Base-by-base conservation (phyloP, 2,797 vertebrate species). In the Rhadinocentrus ornatus region DNA sequence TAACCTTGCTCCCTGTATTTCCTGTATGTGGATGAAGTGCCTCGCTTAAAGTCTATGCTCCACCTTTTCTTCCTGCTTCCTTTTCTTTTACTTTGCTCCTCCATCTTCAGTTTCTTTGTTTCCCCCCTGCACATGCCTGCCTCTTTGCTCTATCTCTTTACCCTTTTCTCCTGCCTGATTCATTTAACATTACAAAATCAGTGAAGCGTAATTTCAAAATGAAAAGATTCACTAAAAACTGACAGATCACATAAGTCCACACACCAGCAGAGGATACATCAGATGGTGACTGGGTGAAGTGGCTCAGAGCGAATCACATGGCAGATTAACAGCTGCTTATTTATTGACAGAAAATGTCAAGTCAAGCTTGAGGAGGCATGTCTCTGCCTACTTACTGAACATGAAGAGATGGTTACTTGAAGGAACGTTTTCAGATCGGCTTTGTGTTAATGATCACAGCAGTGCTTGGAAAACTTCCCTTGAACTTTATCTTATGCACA, bases 271-370 rank as follows among this genome's bases (percentile, higher is more conserved):
- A 66, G 77, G 62, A 74, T 68, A 31, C 22, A 68, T 81, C 64
- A 73, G 66, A 68, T 75, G 58, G 69, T 39, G 61, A 67, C 32
- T 78, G 41, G 69, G 73, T 41, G 57, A 81, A 81, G 57, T 68
- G 35, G 50, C 69, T 78, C 34, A 76, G 71, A 73, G 48, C 73
- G 76, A 78, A 61, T 85, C 77, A 84, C 69, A 75, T 74, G 59
- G 84, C 66, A 82, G 78, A 74, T 80, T 76, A 86, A 77, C 77
- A 87, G 72, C 80, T 85, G 80, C 68, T 72, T 80, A 62, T 66
- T 78, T 82, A 83, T 76, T 86, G 67, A 78, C 41, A 72, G 61
- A 48, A 60, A 55, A 71, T 20, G 12, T 65, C 39, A 71, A 71
- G 70, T 41, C 53, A 57, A 44, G 83, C 73, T 82, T 61, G 59